These are phyloP conservation scores for Rotaria magnacalcarata DNA, from an alignment of 2,888 invertebrate species.

Conservation along the genomic window DNA sequence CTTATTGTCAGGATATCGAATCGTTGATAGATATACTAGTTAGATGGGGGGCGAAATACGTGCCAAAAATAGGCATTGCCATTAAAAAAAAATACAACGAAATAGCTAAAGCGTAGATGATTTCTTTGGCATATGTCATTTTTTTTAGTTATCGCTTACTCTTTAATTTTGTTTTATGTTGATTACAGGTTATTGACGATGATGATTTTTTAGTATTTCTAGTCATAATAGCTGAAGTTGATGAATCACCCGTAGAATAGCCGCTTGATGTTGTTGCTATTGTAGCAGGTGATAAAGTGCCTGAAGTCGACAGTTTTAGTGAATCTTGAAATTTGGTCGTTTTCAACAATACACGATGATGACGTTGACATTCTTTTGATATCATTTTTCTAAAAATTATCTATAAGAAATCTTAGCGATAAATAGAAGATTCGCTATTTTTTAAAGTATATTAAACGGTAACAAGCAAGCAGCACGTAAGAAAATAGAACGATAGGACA, in stretches of 20 bases:
- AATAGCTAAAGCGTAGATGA: no score
- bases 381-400: neutral
- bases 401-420: neutral
- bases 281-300: neutral
- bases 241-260: neutral
- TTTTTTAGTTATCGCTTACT: neutral
- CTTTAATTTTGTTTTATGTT: neutral
- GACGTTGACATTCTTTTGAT: neutral
- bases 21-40: neutral
- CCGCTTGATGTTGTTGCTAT: neutral
- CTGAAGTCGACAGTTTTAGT: neutral
- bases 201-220: no score
- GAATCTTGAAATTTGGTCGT: neutral
- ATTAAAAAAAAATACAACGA: neutral
- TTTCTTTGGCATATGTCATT: neutral
- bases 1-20: neutral
- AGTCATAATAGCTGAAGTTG: neutral
- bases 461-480: no score
- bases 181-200: neutral
- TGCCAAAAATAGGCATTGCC: neutral
- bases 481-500: neutral
- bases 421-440: neutral
- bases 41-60: neutral
- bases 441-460: neutral
- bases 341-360: neutral